Evolutionary conservation across 2,888 invertebrate species (phyloP).

Genomic region (Arctia plantaginis): DNA sequence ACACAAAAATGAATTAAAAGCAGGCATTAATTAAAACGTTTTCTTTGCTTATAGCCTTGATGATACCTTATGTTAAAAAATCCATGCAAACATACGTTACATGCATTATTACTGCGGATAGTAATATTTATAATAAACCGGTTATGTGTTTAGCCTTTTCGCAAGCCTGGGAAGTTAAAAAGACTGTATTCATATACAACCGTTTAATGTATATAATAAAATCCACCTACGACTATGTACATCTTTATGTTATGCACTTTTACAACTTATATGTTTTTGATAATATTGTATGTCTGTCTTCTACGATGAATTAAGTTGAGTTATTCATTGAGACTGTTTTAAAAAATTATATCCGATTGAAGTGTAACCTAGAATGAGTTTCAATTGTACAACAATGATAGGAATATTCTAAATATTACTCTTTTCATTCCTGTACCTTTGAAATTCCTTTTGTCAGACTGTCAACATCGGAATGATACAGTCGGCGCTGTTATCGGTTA

Average conservation of each 20-base stretch:
- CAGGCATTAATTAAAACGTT: neutral
- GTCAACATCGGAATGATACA: too few species aligned
- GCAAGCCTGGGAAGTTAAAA: neutral
- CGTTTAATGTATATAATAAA: neutral
- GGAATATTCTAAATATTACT: neutral
- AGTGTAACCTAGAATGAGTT: neutral
- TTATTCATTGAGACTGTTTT: neutral
- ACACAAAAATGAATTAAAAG: neutral
- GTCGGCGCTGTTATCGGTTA: too few species aligned
- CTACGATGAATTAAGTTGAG: neutral
- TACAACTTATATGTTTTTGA: neutral
- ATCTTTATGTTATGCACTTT: neutral
- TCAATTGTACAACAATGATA: too few species aligned
- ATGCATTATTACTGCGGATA: neutral
- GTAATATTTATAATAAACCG: neutral
- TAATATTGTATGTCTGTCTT: neutral
- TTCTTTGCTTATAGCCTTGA: neutral
- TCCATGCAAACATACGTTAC: neutral
- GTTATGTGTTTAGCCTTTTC: neutral
- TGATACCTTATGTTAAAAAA: neutral
- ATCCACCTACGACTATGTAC: neutral
- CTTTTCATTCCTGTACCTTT: too few species aligned
- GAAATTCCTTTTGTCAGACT: neutral
- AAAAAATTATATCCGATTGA: neutral
- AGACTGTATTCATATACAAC: neutral